A percentile compares a stretch with the other conserved stretches of the same genome.
Evolutionary conservation across 2,797 vertebrate species (phyloP).

Genomic region (Mormyrus hasselquistii): DNA sequence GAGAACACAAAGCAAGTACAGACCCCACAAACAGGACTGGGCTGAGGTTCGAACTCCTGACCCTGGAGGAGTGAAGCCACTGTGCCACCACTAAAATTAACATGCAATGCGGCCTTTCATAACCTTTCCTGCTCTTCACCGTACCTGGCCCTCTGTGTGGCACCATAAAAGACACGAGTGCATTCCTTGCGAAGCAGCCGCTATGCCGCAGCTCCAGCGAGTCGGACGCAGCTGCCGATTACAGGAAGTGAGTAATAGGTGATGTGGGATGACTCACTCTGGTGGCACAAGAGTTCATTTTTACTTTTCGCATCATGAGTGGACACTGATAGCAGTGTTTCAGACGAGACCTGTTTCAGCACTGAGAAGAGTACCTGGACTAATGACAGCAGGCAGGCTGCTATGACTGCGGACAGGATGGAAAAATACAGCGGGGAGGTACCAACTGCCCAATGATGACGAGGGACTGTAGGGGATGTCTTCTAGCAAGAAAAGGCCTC

Average conservation of each 20-base stretch:
- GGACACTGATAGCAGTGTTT: neutral
- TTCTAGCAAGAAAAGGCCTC: neutral
- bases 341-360: neutral
- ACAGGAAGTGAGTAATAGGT: constrained; percentile 25
- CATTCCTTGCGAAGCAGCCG: neutral
- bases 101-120: constrained; percentile 7
- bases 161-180: constrained; percentile 8
- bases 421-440: neutral
- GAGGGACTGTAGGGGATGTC: neutral
- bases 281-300: neutral
- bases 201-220: neutral
- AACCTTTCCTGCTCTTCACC: constrained; percentile 7
- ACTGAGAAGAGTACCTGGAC: neutral
- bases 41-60: neutral
- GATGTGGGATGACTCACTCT: constrained; percentile 22
- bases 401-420: neutral
- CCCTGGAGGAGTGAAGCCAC: neutral
- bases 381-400: neutral
- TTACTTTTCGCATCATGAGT: neutral
- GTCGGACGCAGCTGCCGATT: constrained; percentile 24
- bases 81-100: neutral
- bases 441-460: neutral
- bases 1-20: neutral
- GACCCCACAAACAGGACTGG: neutral
- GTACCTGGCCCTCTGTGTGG: neutral